Base-by-base conservation (phyloP, 2,888 invertebrate genomes). In the Drosophila antonietae region DNA sequence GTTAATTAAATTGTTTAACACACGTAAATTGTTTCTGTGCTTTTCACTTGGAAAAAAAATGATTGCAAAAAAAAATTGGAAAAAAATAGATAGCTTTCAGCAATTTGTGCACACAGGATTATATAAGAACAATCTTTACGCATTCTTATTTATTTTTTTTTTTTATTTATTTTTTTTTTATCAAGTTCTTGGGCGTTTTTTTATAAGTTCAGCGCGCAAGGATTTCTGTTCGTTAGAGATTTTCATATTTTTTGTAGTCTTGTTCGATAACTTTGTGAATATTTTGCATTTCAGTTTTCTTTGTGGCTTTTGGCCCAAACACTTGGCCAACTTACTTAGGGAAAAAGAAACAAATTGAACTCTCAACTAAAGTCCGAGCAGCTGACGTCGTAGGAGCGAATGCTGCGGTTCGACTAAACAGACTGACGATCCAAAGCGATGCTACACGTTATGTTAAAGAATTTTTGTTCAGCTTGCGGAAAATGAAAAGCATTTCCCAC, bases 341-440 rank as follows among this genome's bases (percentile, higher is more conserved):
- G 92, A 92, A 92, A 93, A 93, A 92, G 91, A 92, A 92, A 91
- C 92, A 92, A 92, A 90, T 91, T 91, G 88, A 91, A 91, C 89
- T 91, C 92, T 92, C 92, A 91, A 92, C 90, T 90, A 90, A 91
- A 91, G 91, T 93, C 93, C 92, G 93, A 92, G 92, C 93, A 93
- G 93, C 93, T 93, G 93, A 92, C 92, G 93, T 93, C 90, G 93
- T 92, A 92, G 93, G 92, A 92, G 92, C 92, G 93, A 92, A 92
- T 93, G 93, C 93, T 93, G 93, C 93, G 93, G 92, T 93, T 93
- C 92, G 93, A 93, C 93, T 93, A 92, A 93, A 92, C 91, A 92
- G 92, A 93, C 93, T 93, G 91, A 92, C 91, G 92, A 91, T 91
- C 91, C 85, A 89, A 89, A 88, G 90, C 90, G 92, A 89, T 92